Evolutionary conservation across 2,888 invertebrate species (phyloP).

Genomic region (Ectemnius cavifrons): DNA sequence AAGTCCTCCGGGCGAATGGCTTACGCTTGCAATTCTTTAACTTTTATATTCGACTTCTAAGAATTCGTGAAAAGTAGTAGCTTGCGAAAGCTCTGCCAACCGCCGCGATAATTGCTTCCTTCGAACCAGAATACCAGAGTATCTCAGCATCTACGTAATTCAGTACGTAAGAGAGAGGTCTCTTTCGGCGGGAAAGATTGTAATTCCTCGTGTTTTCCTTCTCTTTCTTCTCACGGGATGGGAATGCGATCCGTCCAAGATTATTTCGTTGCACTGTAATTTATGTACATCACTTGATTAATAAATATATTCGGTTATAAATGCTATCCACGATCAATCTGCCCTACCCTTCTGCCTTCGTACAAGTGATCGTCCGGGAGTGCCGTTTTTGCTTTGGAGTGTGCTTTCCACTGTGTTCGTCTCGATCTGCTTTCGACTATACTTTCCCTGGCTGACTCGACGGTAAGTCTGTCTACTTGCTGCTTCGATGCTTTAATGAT

Average conservation of each 20-base stretch:
- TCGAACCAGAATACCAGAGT: too few species aligned
- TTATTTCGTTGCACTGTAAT: slow-evolving; percentile 72
- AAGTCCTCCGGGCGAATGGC: too few species aligned
- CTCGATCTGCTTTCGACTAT: slow-evolving; percentile 24
- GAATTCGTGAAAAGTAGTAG: too few species aligned
- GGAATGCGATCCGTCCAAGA: slow-evolving; percentile 64
- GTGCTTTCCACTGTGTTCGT: slow-evolving; percentile 52
- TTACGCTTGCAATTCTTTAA: too few species aligned
- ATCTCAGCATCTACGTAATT: too few species aligned
- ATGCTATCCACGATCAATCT: slow-evolving; percentile 34
- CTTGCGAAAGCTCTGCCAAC: too few species aligned
- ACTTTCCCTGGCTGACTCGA: slow-evolving; percentile 22
- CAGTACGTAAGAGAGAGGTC: too few species aligned
- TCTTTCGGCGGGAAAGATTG: too few species aligned
- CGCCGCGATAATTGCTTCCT: too few species aligned
- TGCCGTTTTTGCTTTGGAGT: slow-evolving; percentile 41
- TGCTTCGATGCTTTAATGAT: too few species aligned
- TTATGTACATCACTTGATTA: slow-evolving; percentile 73
- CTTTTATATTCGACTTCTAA: too few species aligned
- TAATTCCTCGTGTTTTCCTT: too few species aligned
- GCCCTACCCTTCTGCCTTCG: background rate
- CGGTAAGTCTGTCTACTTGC: slow-evolving; percentile 43
- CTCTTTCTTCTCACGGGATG: slow-evolving; percentile 35
- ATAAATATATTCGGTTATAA: slow-evolving; percentile 68
- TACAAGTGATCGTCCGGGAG: background rate